Conservation (phyloP, 2,797 vertebrate genomes). For the Enteromius fasciolatus region DNA sequence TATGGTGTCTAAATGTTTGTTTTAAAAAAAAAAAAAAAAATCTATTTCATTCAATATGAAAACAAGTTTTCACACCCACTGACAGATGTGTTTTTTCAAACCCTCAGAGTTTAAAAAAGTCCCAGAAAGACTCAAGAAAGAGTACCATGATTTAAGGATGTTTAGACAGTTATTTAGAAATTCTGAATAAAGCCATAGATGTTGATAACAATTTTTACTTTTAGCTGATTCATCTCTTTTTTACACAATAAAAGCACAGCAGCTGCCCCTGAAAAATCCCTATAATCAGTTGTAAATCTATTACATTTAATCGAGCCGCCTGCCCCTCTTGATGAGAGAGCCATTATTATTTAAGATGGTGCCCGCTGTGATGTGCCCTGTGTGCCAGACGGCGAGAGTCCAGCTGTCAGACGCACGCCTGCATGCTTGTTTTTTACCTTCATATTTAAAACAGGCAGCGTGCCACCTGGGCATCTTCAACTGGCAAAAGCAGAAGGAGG, state of each 20-base stretch:
- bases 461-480: conserved; percentile 63
- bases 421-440: conserved; percentile 52
- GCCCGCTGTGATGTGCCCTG: not conserved
- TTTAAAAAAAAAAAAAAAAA: no score
- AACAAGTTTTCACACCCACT: not conserved
- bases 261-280: not conserved
- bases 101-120: no score
- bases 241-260: not conserved
- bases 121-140: not conserved
- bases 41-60: no score
- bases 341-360: conserved; percentile 1
- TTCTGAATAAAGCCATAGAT: not conserved
- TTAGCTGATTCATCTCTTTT: not conserved
- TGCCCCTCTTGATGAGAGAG: no score
- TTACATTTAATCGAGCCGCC: not conserved
- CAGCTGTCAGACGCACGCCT: conserved; percentile 64
- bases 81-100: no score
- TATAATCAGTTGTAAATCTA: not conserved
- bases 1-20: no score
- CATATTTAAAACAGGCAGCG: conserved; percentile 51
- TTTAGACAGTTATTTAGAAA: not conserved
- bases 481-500: conserved; percentile 38
- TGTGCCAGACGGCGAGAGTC: conserved; percentile 40
- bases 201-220: not conserved
- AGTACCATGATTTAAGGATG: not conserved